Evolutionary conservation across 2,113 vertebrate species (phyloP).

Genomic region (Chloropsis hardwickii): DNA sequence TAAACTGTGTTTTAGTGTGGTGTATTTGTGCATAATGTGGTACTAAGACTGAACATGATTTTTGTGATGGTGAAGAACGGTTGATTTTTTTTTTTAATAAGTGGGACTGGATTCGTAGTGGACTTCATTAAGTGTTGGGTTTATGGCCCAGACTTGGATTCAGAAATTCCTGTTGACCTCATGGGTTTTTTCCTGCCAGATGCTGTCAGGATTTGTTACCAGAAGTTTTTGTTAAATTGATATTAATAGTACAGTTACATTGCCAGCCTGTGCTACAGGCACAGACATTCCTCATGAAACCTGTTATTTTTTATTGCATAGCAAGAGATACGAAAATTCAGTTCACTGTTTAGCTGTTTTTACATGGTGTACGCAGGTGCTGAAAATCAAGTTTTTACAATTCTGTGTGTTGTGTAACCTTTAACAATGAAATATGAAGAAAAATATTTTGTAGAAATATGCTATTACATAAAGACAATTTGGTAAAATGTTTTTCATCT

Average conservation of each 20-base stretch:
- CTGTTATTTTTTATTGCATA: background rate
- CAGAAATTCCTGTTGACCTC: background rate
- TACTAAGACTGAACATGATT: background rate
- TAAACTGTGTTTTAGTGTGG: background rate
- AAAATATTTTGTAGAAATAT: background rate
- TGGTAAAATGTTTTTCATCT: background rate
- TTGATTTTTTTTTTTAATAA: background rate
- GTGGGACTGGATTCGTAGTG: background rate
- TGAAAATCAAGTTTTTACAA: background rate
- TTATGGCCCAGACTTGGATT: background rate
- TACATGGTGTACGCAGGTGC: background rate
- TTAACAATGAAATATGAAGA: background rate
- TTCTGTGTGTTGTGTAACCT: background rate
- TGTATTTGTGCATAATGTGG: background rate
- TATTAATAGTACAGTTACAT: background rate
- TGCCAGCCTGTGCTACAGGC: background rate
- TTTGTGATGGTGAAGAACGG: background rate
- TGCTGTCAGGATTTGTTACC: background rate
- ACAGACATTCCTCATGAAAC: background rate
- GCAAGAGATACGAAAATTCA: background rate
- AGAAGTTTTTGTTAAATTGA: background rate
- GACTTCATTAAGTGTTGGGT: background rate
- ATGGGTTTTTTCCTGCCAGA: background rate
- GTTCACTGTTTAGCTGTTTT: background rate
- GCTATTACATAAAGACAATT: background rate